phyloP scores from a whole-genome alignment of 2,113 vertebrate genomes.

The Chlamydotis undulata region DNA sequence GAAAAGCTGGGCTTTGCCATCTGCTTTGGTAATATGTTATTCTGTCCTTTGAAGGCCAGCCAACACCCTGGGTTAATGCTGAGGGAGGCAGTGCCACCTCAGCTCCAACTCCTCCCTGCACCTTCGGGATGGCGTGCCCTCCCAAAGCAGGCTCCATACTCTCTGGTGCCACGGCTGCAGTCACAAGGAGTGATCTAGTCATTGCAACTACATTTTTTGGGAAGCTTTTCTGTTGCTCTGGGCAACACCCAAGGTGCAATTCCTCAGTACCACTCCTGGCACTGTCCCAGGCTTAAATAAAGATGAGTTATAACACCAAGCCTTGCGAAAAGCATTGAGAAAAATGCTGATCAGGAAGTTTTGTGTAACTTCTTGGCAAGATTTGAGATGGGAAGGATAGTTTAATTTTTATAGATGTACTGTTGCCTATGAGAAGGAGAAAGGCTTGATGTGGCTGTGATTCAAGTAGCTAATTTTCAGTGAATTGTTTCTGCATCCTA shows the following conservation, averaged over 20 bases:
- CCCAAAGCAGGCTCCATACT: neutral
- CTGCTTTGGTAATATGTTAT: neutral
- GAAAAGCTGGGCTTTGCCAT: neutral
- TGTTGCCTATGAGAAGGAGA: neutral
- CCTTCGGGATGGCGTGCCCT: neutral
- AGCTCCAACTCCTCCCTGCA: neutral
- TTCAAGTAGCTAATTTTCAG: constrained; percentile 35
- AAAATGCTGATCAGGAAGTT: constrained; percentile 43
- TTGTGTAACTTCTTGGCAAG: constrained; percentile 35
- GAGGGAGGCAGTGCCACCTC: neutral
- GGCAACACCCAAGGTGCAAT: neutral
- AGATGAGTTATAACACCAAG: constrained; percentile 12
- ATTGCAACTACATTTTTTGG: neutral
- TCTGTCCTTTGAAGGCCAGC: neutral
- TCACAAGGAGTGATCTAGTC: neutral
- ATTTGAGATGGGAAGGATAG: neutral
- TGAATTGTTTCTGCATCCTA: neutral
- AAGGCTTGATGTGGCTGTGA: constrained; percentile 2
- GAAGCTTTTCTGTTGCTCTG: neutral
- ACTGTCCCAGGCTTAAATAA: neutral
- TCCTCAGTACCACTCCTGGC: neutral
- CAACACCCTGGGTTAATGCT: neutral
- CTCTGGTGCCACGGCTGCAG: neutral
- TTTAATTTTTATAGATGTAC: constrained; percentile 38
- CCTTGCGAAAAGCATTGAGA: neutral